phyloP scores from a whole-genome alignment of 2,797 vertebrate genomes.

The Oryzias dopingdopingensis region DNA sequence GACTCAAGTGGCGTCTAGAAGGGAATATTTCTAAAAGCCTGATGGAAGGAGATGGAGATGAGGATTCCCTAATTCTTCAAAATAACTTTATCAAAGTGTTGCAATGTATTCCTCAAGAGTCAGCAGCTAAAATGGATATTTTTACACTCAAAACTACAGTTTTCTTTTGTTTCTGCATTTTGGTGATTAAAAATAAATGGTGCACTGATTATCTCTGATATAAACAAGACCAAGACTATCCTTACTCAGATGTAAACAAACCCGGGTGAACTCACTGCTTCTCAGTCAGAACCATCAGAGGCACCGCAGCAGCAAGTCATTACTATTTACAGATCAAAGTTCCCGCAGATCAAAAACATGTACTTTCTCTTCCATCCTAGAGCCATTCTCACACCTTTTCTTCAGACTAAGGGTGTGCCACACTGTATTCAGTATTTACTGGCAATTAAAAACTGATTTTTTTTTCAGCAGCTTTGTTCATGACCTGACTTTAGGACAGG shows the following conservation, averaged over 20 bases:
- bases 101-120: constrained; percentile 61
- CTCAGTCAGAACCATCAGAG: constrained; percentile 57
- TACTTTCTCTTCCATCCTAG: constrained; percentile 56
- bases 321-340: constrained; percentile 74
- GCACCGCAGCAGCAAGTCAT: constrained; percentile 49
- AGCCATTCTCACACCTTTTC: constrained; percentile 48
- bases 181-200: constrained; percentile 25
- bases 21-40: constrained; percentile 60
- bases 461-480: constrained; percentile 17
- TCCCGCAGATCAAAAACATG: constrained; percentile 59
- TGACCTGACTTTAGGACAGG: too few relatives aligned
- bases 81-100: constrained; percentile 65
- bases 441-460: constrained; percentile 19
- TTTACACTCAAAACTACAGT: constrained; percentile 48
- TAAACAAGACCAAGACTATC: constrained; percentile 3
- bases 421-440: constrained; percentile 33
- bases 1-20: constrained; percentile 58
- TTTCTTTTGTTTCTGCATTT: constrained; percentile 20
- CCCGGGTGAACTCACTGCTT: constrained; percentile 33
- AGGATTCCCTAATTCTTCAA: constrained; percentile 55
- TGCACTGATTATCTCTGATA: constrained; percentile 31
- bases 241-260: constrained; percentile 24
- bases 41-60: constrained; percentile 31
- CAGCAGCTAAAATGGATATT: constrained; percentile 52
- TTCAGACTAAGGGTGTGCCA: constrained; percentile 33